phyloP scores from a whole-genome alignment of 2,888 invertebrate species.

The Drosophila paranaensis region DNA sequence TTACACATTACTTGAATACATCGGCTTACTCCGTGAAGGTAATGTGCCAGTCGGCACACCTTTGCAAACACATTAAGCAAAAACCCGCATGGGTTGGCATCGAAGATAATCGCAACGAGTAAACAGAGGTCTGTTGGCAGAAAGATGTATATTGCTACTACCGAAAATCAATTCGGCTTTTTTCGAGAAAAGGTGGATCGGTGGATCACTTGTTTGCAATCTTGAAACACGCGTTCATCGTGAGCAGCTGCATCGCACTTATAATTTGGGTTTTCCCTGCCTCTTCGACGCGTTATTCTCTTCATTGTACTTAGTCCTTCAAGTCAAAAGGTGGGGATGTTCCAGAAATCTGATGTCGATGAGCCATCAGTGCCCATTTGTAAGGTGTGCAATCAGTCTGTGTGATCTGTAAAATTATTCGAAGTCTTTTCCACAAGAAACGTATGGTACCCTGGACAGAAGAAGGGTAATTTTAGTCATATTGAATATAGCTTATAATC shows the following conservation, averaged over 20 bases:
- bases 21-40: slow-evolving; percentile 8
- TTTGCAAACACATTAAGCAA: slow-evolving; percentile 50
- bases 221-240: slow-evolving; percentile 34
- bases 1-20: neutral
- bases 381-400: slow-evolving; percentile 69
- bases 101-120: slow-evolving; percentile 59
- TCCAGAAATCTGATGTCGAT: slow-evolving; percentile 5
- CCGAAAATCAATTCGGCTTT: slow-evolving; percentile 74
- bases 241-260: slow-evolving; percentile 40
- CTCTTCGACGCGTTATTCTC: neutral
- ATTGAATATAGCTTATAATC: slow-evolving; percentile 15
- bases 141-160: slow-evolving; percentile 41
- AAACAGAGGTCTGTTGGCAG: slow-evolving; percentile 47
- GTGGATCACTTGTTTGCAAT: slow-evolving; percentile 22
- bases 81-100: slow-evolving; percentile 4
- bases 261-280: slow-evolving; percentile 48
- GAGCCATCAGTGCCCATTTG: slow-evolving; percentile 12
- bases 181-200: slow-evolving; percentile 22
- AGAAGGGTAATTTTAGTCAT: slow-evolving; percentile 21
- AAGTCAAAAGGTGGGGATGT: slow-evolving; percentile 1
- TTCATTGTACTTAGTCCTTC: neutral
- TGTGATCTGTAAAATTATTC: slow-evolving; percentile 59
- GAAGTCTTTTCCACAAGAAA: slow-evolving; percentile 18
- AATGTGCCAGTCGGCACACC: slow-evolving; percentile 66
- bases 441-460: neutral